A percentile compares a stretch with the other conserved stretches of the same genome.
Conservation (phyloP, 2,888 invertebrate genomes). For the Notodonta ziczac region DNA sequence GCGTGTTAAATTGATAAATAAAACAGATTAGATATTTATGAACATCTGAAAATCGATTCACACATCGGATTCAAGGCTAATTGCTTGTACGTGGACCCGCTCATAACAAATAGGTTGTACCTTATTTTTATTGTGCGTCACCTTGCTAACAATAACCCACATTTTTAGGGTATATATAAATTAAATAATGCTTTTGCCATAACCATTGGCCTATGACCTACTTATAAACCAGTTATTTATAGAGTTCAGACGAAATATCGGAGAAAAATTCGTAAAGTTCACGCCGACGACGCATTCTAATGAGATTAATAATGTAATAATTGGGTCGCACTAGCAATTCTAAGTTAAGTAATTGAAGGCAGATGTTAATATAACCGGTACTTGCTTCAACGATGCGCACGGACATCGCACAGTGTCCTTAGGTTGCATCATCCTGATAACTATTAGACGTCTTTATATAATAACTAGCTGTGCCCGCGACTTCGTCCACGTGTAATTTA, state of each 20-base stretch:
- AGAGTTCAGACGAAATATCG: constrained; percentile 12
- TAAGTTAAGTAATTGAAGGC: not conserved
- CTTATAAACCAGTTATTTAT: constrained; percentile 18
- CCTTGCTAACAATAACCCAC: constrained; percentile 14
- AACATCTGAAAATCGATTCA: constrained; percentile 43
- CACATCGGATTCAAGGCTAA: constrained; percentile 53
- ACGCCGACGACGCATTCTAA: constrained; percentile 10
- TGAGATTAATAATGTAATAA: constrained; percentile 2
- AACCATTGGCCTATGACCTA: constrained; percentile 20
- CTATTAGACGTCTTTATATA: too few relatives aligned
- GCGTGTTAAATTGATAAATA: not conserved
- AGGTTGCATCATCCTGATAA: too few relatives aligned
- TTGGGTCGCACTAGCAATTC: not conserved
- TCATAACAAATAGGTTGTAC: constrained; percentile 15
- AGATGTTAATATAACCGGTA: too few relatives aligned
- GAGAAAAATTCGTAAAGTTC: constrained; percentile 13
- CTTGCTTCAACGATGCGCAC: too few relatives aligned
- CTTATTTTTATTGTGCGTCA: constrained; percentile 9
- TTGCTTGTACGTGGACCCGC: constrained; percentile 45
- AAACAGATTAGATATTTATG: constrained; percentile 18
- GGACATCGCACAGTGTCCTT: too few relatives aligned
- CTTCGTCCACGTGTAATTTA: too few relatives aligned
- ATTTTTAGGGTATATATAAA: constrained; percentile 10
- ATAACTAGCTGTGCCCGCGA: too few relatives aligned
- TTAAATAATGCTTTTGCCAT: constrained; percentile 12